phyloP scores from a whole-genome alignment of 2,797 vertebrate genomes.

The Arctocebus calabarensis region DNA sequence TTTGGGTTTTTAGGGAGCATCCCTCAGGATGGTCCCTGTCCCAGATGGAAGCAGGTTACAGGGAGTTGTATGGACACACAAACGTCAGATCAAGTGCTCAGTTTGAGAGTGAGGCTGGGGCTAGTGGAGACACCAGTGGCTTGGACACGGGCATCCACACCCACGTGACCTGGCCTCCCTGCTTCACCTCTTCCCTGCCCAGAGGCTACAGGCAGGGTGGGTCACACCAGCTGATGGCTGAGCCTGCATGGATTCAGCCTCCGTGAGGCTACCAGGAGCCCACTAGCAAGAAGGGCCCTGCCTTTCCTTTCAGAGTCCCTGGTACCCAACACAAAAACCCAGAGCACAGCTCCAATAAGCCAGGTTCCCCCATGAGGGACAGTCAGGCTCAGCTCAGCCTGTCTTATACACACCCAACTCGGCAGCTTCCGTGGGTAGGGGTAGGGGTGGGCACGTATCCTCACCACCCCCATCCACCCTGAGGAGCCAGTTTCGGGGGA shows the following conservation, averaged over 20 bases:
- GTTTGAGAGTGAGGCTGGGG: not conserved
- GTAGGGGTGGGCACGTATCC: rapidly evolving
- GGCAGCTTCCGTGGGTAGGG: too few species aligned
- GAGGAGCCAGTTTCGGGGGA: not conserved
- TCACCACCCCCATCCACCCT: not conserved
- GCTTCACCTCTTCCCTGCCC: not conserved
- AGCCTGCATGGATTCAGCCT: not conserved
- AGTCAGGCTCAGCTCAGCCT: not conserved
- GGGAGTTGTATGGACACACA: not conserved
- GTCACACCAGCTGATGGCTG: rapidly evolving
- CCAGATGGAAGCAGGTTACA: not conserved
- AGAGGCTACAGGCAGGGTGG: not conserved
- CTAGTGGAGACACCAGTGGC: too few species aligned
- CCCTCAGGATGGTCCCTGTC: not conserved
- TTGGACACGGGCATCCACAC: not conserved
- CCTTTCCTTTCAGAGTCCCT: not conserved
- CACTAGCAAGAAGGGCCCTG: not conserved
- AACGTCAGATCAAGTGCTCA: not conserved
- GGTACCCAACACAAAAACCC: not conserved
- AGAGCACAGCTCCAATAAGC: not conserved
- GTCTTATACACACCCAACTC: not conserved
- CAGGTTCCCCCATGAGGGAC: rapidly evolving
- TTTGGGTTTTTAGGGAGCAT: not conserved
- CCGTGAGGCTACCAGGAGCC: not conserved
- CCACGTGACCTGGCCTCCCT: not conserved